Percentiles rank a stretch among this genome's conserved stretches.
Conservation (phyloP, 2,797 vertebrate species). For the Tiaroga cobitis region DNA sequence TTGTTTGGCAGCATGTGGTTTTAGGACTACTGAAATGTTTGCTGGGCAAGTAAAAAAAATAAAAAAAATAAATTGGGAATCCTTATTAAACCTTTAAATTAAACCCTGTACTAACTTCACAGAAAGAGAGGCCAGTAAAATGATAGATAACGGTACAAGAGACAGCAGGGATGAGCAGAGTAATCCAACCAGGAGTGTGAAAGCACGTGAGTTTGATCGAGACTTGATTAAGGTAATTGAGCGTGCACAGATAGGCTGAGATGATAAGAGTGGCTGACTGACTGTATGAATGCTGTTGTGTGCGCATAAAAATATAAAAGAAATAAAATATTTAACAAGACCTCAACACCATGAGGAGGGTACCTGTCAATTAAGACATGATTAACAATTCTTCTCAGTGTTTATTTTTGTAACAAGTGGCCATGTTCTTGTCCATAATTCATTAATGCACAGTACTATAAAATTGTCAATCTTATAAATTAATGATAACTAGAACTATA, state of each 20-base stretch:
- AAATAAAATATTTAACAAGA: background rate
- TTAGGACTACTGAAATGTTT: background rate
- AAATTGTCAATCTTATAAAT: background rate
- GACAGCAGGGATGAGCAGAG: constrained; percentile 1
- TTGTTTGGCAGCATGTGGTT: background rate
- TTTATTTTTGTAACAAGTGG: background rate
- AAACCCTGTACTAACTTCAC: background rate
- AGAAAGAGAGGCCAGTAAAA: background rate
- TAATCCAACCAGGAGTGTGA: constrained; percentile 23
- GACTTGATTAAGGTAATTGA: constrained; percentile 22
- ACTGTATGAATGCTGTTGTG: background rate
- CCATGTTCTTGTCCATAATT: background rate
- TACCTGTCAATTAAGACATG: background rate
- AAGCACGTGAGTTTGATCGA: constrained; percentile 4
- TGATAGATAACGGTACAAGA: background rate
- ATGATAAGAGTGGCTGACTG: background rate
- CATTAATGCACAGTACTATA: background rate
- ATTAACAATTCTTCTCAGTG: background rate
- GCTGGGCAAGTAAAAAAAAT: too few relatives aligned
- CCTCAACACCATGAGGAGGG: background rate
- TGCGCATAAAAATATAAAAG: background rate
- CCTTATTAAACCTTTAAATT: background rate
- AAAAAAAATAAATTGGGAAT: background rate
- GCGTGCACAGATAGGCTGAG: background rate
- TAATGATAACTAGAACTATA: background rate